phyloP scores from a whole-genome alignment of 2,113 vertebrate species.

The Pithys albifrons region DNA sequence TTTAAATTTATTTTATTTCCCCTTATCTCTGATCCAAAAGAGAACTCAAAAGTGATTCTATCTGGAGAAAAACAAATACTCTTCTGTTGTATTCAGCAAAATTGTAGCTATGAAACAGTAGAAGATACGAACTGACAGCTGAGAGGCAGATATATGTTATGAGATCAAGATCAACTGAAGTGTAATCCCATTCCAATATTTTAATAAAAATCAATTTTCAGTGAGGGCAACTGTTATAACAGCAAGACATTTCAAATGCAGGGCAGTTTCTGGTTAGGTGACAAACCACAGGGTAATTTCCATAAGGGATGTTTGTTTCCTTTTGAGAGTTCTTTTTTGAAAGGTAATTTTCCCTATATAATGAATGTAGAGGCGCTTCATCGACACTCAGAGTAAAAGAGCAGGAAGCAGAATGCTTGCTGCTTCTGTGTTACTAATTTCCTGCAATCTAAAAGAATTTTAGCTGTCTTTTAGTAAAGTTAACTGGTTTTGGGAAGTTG shows the following conservation, averaged over 20 bases:
- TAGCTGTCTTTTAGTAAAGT: background rate
- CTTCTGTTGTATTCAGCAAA: background rate
- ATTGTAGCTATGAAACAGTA: background rate
- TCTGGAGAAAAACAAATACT: background rate
- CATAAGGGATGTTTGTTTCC: background rate
- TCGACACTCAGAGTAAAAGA: background rate
- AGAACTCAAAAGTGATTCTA: background rate
- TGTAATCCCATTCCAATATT: background rate
- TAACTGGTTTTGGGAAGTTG: background rate
- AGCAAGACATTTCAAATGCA: background rate
- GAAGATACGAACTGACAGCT: background rate
- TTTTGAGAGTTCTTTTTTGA: background rate
- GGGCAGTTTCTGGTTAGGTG: background rate
- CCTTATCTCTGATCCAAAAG: background rate
- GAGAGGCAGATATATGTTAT: background rate
- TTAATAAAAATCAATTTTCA: background rate
- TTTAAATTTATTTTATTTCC: background rate
- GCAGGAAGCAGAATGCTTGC: background rate
- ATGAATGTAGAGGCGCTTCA: background rate
- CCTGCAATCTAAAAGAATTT: background rate
- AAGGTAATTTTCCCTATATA: background rate
- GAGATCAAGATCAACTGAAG: background rate
- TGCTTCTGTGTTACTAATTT: background rate
- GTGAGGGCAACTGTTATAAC: background rate
- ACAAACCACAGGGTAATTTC: background rate